Conservation (phyloP, 2,888 invertebrate genomes). For the Troilus luridus region DNA sequence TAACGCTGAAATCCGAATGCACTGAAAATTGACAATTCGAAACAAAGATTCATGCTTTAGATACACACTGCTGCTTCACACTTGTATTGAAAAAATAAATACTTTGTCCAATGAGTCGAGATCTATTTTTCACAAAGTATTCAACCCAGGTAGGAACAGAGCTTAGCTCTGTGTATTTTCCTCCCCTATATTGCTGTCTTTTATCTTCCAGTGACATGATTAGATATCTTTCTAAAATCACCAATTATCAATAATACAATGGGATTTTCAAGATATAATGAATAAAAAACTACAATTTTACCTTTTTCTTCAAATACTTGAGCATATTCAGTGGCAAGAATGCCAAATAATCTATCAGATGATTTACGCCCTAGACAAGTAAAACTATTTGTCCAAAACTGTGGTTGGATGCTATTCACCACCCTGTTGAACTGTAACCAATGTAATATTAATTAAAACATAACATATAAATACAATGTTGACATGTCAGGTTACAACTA, state of each 20-base stretch:
- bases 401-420: constrained; percentile 10
- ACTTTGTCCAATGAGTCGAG: constrained; percentile 61
- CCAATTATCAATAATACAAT: background rate
- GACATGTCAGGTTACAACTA: background rate
- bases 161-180: constrained; percentile 37
- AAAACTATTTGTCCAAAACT: background rate
- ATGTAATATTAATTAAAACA: background rate
- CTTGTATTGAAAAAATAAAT: constrained; percentile 61
- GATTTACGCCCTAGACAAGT: background rate
- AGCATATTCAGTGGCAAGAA: constrained; percentile 32
- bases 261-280: background rate
- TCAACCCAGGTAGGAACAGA: constrained; percentile 73
- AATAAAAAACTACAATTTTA: background rate
- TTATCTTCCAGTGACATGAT: constrained; percentile 55
- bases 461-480: background rate
- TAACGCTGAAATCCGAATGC: constrained; percentile 60
- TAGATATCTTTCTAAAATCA: constrained; percentile 50
- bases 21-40: constrained; percentile 60
- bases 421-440: background rate
- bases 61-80: background rate
- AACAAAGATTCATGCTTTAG: constrained; percentile 46
- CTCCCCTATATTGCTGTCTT: constrained; percentile 53
- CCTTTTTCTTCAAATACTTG: constrained; percentile 47
- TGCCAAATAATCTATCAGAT: constrained; percentile 19
- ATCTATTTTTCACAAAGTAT: constrained; percentile 58